These are phyloP conservation scores for Gambusia affinis DNA, from an alignment of 2,113 vertebrate species.

Conservation along the genomic window DNA sequence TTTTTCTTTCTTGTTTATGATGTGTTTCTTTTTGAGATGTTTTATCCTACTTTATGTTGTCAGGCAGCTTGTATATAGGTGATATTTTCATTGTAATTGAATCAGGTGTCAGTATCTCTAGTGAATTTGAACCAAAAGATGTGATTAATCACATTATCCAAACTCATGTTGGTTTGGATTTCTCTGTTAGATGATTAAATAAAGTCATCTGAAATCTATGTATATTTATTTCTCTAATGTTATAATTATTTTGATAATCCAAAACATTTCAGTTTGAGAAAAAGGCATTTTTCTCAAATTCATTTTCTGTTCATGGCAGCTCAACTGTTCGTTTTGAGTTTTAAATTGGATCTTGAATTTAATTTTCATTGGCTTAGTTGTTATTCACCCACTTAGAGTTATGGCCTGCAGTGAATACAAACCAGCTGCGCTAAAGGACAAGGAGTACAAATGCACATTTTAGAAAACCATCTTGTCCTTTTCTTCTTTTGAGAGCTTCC, in stretches of 20 bases:
- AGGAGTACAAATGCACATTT: slow-evolving; percentile 3
- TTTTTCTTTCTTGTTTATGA: not conserved
- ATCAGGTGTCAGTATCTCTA: not conserved
- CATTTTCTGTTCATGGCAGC: slow-evolving; percentile 22
- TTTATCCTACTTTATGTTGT: not conserved
- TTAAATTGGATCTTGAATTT: slow-evolving; percentile 8
- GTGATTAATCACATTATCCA: not conserved
- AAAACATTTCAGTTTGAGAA: no score
- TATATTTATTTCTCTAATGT: not conserved
- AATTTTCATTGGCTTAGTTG: slow-evolving; percentile 11
- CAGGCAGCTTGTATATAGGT: not conserved
- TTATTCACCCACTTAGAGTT: slow-evolving; percentile 9
- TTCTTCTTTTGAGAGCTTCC: no score
- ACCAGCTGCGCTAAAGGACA: slow-evolving; percentile 20
- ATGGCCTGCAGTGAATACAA: slow-evolving; percentile 18
- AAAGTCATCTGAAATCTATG: no score
- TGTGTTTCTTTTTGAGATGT: not conserved
- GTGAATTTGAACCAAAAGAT: not conserved
- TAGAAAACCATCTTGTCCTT: not conserved
- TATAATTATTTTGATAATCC: not conserved
- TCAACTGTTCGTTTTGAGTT: not conserved
- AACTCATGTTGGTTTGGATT: not conserved
- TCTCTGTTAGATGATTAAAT: not conserved
- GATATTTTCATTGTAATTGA: not conserved
- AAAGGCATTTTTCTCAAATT: not conserved